Base-by-base conservation (phyloP, 2,797 vertebrate genomes). In the Anomalospiza imberbis region DNA sequence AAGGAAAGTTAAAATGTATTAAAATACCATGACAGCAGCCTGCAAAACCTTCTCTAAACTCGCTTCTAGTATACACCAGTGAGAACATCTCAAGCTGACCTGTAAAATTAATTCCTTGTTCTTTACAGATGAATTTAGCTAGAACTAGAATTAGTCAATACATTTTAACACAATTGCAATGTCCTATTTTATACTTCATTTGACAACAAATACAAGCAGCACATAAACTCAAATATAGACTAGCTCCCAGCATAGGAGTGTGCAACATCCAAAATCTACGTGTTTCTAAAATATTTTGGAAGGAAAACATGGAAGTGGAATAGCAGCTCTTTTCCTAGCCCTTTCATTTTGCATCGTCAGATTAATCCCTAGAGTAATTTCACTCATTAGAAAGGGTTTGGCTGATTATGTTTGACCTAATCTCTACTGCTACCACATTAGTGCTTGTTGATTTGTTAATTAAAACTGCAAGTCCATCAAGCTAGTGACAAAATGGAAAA, bases 391-490 rank as follows among this genome's bases (percentile, higher is more conserved):
- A 85, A 91, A 1, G 4, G 58, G 62, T 88, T 86, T 90, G 57
- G n/a, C 57, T 83, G 82, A 91, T 67, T 87, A 86, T 3, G 6
- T 62, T 84, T 89, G 72, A 92, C 75, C 50, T 91, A 34, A 91
- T 36, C 38, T 57, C 58, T 71, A 65, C 61, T 62, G 75, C 53
- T 62, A 72, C 32, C 58, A 83, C n/a, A 73, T 36, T 17, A 81
- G n/a, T 20, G 26, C 57, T 84, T 94, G 73, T 62, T 72, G 50
- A 91, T 94, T 88, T 58, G 50, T 82, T 95, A 97, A 96, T 96
- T 95, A 95, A 95, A 97, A 96, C 87, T 83, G n/a, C 55, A 86
- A 76, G 93, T 93, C 94, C 91, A 94, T 96, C 95, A 97, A 74
- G 36, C 65, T 77, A 70, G 86, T 91, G 84, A 88, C 48, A 85